Percentiles rank a stretch among this genome's conserved stretches.
Conservation (phyloP, 37 sponge, comb jelly and placozoan species). For the Corticium candelabrum region DNA sequence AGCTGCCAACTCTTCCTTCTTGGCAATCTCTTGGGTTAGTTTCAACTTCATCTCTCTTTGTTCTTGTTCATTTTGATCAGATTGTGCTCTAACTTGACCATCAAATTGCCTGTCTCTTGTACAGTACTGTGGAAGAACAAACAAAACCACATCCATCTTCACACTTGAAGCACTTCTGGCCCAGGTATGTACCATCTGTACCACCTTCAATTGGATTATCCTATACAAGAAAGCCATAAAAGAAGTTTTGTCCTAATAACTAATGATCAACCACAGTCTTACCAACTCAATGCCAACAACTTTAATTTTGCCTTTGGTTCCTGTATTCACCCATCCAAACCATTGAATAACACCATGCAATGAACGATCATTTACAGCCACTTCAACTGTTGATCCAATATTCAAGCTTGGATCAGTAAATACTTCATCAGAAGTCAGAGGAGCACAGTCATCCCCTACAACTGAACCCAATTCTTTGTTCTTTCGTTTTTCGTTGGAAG, state of each 20-base stretch:
- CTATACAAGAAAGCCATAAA: background rate
- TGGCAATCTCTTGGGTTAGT: background rate
- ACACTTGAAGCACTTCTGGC: conserved; percentile 37
- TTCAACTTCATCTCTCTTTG: background rate
- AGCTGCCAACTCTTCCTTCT: background rate
- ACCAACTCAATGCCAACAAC: conserved; percentile 47
- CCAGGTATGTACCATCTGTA: conserved; percentile 13
- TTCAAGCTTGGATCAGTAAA: conserved; percentile 1
- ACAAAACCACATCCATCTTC: conserved; percentile 28
- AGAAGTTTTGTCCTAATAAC: background rate
- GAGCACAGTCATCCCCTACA: no score
- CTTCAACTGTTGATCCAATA: conserved; percentile 9
- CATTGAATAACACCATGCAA: conserved; percentile 8
- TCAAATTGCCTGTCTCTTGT: background rate
- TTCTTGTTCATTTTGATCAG: background rate
- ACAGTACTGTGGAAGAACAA: conserved; percentile 14
- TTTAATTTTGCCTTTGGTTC: background rate
- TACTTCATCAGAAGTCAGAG: background rate
- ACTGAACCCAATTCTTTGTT: no score
- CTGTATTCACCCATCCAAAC: conserved; percentile 33
- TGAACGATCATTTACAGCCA: conserved; percentile 14
- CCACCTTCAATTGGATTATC: background rate
- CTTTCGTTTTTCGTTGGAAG: no score
- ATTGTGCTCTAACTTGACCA: background rate
- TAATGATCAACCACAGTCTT: conserved; percentile 9